These are phyloP conservation scores for Dolichoris vasculosae DNA, from an alignment of 1,140 invertebrate species.

Conservation along the genomic window DNA sequence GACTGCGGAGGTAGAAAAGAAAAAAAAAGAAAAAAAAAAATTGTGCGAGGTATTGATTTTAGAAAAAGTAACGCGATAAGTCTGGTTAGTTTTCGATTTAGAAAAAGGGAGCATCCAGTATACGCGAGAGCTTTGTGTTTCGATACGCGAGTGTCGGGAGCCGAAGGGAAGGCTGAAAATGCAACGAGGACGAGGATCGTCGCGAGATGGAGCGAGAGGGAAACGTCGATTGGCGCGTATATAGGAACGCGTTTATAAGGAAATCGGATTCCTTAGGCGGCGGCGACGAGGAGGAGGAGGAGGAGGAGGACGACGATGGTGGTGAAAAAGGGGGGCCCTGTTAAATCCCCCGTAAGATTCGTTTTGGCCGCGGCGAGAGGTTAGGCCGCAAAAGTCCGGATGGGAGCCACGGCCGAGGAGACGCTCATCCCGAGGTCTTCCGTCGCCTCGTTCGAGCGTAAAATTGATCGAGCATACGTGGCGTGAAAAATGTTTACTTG, in stretches of 20 bases:
- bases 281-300: neutral
- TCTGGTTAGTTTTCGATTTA: neutral
- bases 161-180: neutral
- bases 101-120: neutral
- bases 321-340: slow-evolving; percentile 60
- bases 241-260: slow-evolving; percentile 24
- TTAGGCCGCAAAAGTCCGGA: slow-evolving; percentile 58
- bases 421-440: too few species aligned
- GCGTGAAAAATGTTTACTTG: slow-evolving; percentile 18
- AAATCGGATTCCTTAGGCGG: slow-evolving; percentile 45
- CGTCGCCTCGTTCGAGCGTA: slow-evolving; percentile 32
- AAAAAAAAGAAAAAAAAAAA: too few species aligned
- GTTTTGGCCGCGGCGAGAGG: slow-evolving; percentile 64
- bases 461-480: slow-evolving; percentile 31
- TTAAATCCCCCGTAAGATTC: slow-evolving; percentile 75
- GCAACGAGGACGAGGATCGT: slow-evolving; percentile 46
- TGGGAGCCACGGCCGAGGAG: slow-evolving; percentile 17
- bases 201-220: slow-evolving; percentile 33
- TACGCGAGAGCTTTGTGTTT: neutral
- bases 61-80: neutral
- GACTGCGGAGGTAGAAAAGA: too few species aligned
- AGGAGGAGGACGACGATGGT: slow-evolving; percentile 25
- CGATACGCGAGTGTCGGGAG: neutral
- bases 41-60: neutral
- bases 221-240: neutral